These are phyloP conservation scores for Ceyx margarethae DNA, from an alignment of 2,113 vertebrate species.

Conservation along the genomic window DNA sequence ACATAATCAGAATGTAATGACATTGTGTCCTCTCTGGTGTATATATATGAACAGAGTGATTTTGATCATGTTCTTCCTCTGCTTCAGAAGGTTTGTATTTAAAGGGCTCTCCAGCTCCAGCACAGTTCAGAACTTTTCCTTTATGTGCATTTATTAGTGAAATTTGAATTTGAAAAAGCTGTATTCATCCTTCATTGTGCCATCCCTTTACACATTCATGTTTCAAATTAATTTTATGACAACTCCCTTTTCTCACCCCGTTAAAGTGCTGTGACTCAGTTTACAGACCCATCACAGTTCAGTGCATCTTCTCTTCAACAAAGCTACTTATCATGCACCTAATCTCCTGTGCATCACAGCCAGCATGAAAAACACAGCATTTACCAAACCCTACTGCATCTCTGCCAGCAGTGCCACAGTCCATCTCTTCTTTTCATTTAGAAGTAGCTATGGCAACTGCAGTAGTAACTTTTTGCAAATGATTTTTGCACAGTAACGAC, in stretches of 20 bases:
- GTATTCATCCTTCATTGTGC: neutral
- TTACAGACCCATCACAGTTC: neutral
- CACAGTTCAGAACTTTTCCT: neutral
- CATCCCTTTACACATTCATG: neutral
- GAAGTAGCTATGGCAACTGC: slow-evolving; percentile 14
- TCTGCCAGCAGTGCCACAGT: neutral
- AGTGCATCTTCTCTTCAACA: neutral
- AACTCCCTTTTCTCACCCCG: neutral
- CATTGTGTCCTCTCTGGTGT: neutral
- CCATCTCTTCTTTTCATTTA: neutral
- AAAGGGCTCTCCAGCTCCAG: neutral
- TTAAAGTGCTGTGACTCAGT: neutral
- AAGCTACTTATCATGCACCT: neutral
- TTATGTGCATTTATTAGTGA: neutral
- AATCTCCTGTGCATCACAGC: neutral
- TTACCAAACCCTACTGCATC: neutral
- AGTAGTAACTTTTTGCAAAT: neutral
- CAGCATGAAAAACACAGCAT: neutral
- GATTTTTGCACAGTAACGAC: neutral
- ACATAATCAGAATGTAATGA: neutral
- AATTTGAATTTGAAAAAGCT: neutral
- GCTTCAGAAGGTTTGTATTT: neutral
- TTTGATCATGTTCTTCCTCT: neutral
- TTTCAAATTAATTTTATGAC: neutral
- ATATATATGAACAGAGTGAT: neutral